Conservation (phyloP, 2,113 vertebrate genomes). For the Platysternon megacephalum region DNA sequence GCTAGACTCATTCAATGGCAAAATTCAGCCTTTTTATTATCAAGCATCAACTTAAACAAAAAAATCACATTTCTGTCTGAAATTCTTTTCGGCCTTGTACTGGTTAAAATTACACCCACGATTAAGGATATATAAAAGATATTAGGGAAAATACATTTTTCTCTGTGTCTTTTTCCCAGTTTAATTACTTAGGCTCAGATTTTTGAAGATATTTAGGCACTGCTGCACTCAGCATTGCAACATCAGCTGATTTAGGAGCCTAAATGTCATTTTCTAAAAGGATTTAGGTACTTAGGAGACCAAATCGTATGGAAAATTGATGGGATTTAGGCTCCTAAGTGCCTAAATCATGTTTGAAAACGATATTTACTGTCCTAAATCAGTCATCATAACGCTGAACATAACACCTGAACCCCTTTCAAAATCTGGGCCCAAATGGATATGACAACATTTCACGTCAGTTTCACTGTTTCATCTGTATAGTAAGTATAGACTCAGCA, state of each 20-base stretch:
- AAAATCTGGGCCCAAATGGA: not conserved
- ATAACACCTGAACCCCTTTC: not conserved
- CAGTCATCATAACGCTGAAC: not conserved
- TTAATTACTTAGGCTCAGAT: not conserved
- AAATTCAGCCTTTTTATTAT: not conserved
- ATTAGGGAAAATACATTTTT: not conserved
- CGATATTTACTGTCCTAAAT: not conserved
- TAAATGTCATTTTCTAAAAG: not conserved
- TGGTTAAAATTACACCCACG: not conserved
- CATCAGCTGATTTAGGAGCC: not conserved
- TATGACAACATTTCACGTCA: not conserved
- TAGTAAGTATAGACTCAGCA: not conserved
- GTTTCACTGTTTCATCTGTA: not conserved
- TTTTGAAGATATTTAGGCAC: not conserved
- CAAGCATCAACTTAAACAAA: not conserved
- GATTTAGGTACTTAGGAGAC: not conserved
- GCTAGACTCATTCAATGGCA: not conserved
- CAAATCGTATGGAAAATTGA: not conserved
- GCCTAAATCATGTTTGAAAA: not conserved
- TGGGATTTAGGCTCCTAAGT: not conserved
- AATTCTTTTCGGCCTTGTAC: not conserved
- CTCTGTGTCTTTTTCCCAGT: not conserved
- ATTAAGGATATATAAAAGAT: not conserved
- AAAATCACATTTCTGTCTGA: not conserved
- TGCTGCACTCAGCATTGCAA: not conserved